Evolutionary conservation across 2,797 vertebrate species (phyloP), one percentile per base, ranked within the genome.

Genomic region (Chlorospingus semifuscus): DNA sequence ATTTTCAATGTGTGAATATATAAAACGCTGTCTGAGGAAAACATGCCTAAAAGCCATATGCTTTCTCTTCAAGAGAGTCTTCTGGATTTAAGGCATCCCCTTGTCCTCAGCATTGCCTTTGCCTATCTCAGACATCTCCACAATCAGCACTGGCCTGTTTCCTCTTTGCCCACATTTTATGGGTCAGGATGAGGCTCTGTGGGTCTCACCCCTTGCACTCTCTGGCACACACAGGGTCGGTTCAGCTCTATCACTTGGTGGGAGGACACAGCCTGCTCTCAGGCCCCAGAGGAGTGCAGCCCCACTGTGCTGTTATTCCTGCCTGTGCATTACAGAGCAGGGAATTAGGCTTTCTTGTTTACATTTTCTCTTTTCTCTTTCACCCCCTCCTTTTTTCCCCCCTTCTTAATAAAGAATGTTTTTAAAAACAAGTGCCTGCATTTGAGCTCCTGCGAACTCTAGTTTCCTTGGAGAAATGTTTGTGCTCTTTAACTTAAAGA

Each of bases 341-440:
- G 69, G 93, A 96, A 93, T 95, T 87, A 91, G 83, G 87, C 94
- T 96, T 94, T 94, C 89, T 93, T 93, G 89, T 97, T 96, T 96
- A 95, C 94, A 94, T 96, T 93, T 94, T 86, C 88, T 78, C 85
- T 96, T 96, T 95, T 96, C 94, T 95, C 94, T 94, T 94, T 80
- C 92, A 63, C 74, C 55, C 77, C 63, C 85, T 71, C 66, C 81
- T 57, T 83, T 46, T 66, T 26, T 11, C 17, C 37, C 36, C 61
- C 24, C 20, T 89, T 92, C 89, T 81, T 89, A 83, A 84, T 92
- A 83, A 95, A 92, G 91, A 96, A 94, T 92, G 94, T 95, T 96
- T 96, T 95, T 92, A 81, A 97, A 97, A 96, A 95, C 96, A 96
- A 96, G 96, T 97, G 96, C 49, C 85, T 97, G 84, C 66, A 37